A percentile compares a stretch with the other conserved stretches of the same genome.
These are phyloP conservation scores for Camponotus fellah DNA, from an alignment of 2,888 invertebrate genomes.

Conservation along the genomic window DNA sequence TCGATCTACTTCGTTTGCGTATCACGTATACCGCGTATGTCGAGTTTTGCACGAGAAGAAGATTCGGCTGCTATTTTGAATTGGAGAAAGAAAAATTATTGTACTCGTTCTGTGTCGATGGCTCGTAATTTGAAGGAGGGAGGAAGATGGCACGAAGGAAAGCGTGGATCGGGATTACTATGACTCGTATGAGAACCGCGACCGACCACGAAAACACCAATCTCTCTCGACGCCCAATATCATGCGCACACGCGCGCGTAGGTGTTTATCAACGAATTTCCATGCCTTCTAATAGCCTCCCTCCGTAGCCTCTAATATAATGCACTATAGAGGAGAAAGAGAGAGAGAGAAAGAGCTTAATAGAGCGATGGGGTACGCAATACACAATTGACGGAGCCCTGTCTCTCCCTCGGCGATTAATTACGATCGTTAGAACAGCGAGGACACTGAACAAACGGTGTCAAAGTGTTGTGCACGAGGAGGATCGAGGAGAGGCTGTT, in stretches of 20 bases:
- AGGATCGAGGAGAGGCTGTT: conserved; percentile 81
- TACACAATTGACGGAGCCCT: conserved; percentile 12
- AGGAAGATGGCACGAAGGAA: background rate
- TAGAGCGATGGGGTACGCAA: conserved; percentile 26
- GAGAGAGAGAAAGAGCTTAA: conserved; percentile 11
- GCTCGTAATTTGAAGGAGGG: background rate
- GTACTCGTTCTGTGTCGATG: background rate
- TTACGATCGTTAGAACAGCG: conserved; percentile 59
- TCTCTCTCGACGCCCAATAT: conserved; percentile 32
- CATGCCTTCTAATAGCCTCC: conserved; percentile 73
- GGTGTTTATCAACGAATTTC: conserved; percentile 78
- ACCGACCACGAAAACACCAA: conserved; percentile 41
- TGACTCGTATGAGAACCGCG: conserved; percentile 9
- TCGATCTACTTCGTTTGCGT: background rate
- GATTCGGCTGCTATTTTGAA: conserved; percentile 7
- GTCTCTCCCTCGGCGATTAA: conserved; percentile 47
- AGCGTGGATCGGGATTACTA: conserved; percentile 9
- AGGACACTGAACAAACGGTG: conserved; percentile 49
- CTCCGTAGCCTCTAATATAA: conserved; percentile 56
- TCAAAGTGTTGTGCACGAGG: conserved; percentile 57
- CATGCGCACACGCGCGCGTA: conserved; percentile 57
- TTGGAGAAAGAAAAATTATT: background rate
- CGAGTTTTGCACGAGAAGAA: background rate
- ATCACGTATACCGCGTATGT: background rate
- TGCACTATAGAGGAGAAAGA: conserved; percentile 1